Base-by-base conservation (phyloP, 1,140 invertebrate genomes). In the Atopsyche davidsoni region DNA sequence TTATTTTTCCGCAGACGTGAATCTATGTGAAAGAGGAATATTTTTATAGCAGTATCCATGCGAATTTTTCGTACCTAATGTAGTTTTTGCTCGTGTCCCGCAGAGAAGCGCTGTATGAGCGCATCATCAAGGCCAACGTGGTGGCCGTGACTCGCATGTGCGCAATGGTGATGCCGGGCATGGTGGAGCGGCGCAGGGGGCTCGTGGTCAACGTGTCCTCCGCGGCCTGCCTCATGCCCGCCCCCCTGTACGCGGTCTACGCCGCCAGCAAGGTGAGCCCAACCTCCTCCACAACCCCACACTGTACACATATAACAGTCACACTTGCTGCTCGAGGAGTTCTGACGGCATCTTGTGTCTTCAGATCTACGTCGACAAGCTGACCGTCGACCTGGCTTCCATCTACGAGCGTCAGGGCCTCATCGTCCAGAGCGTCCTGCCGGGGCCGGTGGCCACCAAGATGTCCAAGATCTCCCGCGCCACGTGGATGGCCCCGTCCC, bases 131-230 rank as follows among this genome's bases (percentile, higher is more conserved):
- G 53, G 81, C 81, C 14, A 92, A 90, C 63, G 72, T 87, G 3
- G 69, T 80, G 9, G 85, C 86, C 0, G 79, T 87, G n/a, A 84
- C 81, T 0, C 80, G 82, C 62, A 92, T 96, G 87, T 88, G 85
- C 14, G 78, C 80, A 22, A 73, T 96, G 0, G 79, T 95, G 0
- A 70, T 98, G 59, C 93, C 95, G 0, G 79, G 76, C 11, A 98
- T 99, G 96, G 80, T 89, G 34, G 77, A 88, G 57, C 78, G 86
- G 38, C 79, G 80, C 22, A 82, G 82, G 54, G 96, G 96, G 7
- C 81, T 96, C 0, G 78, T 99, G 21, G 85, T 99, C 35, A 99
- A 98, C 66, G 75, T 98, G 22, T 87, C 92, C 1, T 98, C 96
- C 9, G 81, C 84, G 0, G 79, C 89, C 0, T 88, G 85, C 1